Percentiles rank a stretch among this genome's conserved stretches.
Conservation (phyloP, 1,140 invertebrate genomes). For the Bombus terrestris region DNA sequence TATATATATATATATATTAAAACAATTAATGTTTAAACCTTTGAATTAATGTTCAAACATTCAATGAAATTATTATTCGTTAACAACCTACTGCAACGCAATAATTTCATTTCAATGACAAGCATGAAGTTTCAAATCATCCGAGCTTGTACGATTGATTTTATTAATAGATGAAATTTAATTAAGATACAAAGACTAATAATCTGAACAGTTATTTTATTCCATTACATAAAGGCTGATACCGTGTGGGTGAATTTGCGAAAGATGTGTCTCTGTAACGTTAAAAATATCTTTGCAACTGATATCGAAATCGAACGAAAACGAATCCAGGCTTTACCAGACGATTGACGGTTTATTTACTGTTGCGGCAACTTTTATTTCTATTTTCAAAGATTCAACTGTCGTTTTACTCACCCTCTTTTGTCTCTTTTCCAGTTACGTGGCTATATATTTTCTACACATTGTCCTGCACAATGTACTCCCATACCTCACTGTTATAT, state of each 20-base stretch:
- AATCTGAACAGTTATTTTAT: not conserved
- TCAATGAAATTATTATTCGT: not conserved
- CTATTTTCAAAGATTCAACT: slow-evolving; percentile 49
- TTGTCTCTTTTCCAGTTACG: slow-evolving; percentile 54
- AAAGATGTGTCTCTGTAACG: too few species aligned
- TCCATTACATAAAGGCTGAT: not conserved
- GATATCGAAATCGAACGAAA: slow-evolving; percentile 26
- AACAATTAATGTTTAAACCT: too few species aligned
- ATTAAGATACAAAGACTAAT: not conserved
- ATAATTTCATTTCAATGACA: not conserved
- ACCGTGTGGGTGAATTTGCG: not conserved
- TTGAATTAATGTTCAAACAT: too few species aligned
- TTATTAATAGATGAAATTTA: not conserved
- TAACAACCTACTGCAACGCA: not conserved
- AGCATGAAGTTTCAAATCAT: not conserved
- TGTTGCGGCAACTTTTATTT: slow-evolving; percentile 42
- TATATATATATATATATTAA: too few species aligned
- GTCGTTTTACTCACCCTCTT: slow-evolving; percentile 63
- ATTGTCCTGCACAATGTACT: slow-evolving; percentile 30
- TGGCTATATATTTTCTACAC: slow-evolving; percentile 37
- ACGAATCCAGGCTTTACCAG: slow-evolving; percentile 56
- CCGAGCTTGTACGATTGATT: not conserved
- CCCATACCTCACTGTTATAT: slow-evolving; percentile 8
- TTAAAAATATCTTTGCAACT: not conserved
- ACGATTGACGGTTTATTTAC: slow-evolving; percentile 61